Evolutionary conservation across 2,797 vertebrate species (phyloP).

Genomic region (Manis crassicaudata): DNA sequence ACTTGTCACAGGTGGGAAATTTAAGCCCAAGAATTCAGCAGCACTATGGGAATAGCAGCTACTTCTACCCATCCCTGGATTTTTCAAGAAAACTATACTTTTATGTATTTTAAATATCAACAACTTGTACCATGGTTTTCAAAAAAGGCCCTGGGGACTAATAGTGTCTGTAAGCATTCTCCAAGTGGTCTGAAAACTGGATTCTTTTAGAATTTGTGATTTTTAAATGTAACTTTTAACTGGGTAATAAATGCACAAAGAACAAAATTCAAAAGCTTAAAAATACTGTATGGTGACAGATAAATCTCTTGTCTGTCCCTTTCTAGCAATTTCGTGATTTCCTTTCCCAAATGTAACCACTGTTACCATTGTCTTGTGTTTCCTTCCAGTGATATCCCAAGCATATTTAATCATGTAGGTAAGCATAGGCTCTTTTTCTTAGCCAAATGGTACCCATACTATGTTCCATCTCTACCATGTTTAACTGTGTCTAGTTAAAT

Average conservation of each 20-base stretch:
- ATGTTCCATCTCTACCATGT: background rate
- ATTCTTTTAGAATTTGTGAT: constrained; percentile 24
- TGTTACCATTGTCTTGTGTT: background rate
- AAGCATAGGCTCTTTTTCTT: background rate
- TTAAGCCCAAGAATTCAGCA: background rate
- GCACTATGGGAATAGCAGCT: background rate
- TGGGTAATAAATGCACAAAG: background rate
- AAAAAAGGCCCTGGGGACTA: background rate
- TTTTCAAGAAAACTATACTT: constrained; percentile 45
- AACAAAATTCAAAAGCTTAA: background rate
- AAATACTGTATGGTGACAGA: background rate
- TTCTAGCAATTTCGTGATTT: background rate
- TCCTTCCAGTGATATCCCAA: background rate
- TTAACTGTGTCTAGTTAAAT: background rate
- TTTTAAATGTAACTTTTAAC: background rate
- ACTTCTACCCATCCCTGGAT: background rate
- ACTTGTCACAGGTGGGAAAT: background rate
- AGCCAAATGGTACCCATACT: background rate
- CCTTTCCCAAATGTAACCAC: background rate
- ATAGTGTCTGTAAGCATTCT: constrained; percentile 19
- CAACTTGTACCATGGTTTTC: constrained; percentile 28
- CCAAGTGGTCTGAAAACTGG: background rate
- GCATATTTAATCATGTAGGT: background rate
- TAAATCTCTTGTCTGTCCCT: background rate
- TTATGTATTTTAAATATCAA: constrained; percentile 68